A percentile compares a stretch with the other conserved stretches of the same genome.
Evolutionary conservation across 2,113 vertebrate species (phyloP).

Genomic region (Silurus meridionalis): DNA sequence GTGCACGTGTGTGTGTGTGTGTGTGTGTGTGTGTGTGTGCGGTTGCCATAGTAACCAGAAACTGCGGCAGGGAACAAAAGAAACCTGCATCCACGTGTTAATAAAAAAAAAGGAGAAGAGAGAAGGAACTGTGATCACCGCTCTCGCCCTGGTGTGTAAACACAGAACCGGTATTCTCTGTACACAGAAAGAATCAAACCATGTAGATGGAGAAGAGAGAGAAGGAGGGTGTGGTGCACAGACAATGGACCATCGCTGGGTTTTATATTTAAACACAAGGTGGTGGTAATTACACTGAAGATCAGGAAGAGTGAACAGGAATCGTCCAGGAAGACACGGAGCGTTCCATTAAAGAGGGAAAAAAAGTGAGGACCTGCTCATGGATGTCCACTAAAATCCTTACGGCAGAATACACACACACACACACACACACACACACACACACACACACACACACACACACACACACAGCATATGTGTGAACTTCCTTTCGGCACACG

Average conservation of each 20-base stretch:
- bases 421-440: not conserved
- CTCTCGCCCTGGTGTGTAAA: slow-evolving; percentile 34
- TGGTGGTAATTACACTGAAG: too few species aligned
- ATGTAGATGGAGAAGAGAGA: not conserved
- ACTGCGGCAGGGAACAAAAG: slow-evolving; percentile 57
- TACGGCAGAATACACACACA: not conserved
- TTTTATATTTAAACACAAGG: not conserved
- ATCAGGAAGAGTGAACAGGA: not conserved
- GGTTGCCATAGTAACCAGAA: slow-evolving; percentile 64
- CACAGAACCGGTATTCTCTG: slow-evolving; percentile 42
- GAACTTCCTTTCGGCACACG: not conserved
- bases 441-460: not conserved
- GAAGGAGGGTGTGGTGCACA: not conserved
- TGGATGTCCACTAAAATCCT: not conserved
- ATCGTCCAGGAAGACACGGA: not conserved
- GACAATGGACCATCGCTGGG: not conserved
- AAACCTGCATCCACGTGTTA: slow-evolving; percentile 15
- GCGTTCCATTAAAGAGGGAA: too few species aligned
- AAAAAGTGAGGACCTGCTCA: not conserved
- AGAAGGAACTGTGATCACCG: slow-evolving; percentile 25
- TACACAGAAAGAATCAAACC: not conserved
- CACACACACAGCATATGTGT: not conserved
- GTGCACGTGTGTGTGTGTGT: slow-evolving; percentile 22
- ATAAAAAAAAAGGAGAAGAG: not conserved
- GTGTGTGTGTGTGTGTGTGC: slow-evolving; percentile 48